Base-by-base conservation (phyloP, 2,797 vertebrate genomes). In the Acrocephalus scirpaceus region DNA sequence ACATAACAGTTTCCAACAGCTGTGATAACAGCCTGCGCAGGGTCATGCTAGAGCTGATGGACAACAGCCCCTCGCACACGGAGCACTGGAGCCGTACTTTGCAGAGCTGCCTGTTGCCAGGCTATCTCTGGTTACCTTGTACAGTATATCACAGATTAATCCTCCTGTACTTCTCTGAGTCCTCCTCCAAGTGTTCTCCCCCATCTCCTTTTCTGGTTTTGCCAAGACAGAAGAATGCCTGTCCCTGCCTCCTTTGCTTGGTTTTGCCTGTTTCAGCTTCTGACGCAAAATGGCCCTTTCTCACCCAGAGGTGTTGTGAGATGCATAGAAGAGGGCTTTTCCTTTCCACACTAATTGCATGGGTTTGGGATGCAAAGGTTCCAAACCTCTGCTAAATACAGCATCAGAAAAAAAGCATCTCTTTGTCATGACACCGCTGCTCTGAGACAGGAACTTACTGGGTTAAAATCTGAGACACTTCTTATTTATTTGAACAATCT, bases 1-100 rank as follows among this genome's bases (percentile, higher is more conserved):
- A 96, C 91, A 92, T 96, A 96, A 97, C 94, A 96, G 85, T 97
- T 97, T 97, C 96, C 97, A 97, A 96, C 97, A 97, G 97, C 95
- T 97, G 96, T 96, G 96, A 95, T 81, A 96, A 96, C 93, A 96
- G 93, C 56, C 15, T 83, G 92, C 4, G 3, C 36, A 54, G 94
- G 88, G 90, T 92, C 94, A 67, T 4, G 61, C 91, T 78, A 86
- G 36, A 92, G 91, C 88, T 96, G 91, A 95, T 20, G 92, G 96
- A 97, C 96, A 96, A 93, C 95, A 95, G 96, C 89, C 91, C 78
- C 86, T 58, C 92, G 96, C 91, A 69, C 80, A 61, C 60, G 29
- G 81, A 84, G 88, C 19, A 1, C 88, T 61, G 91, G 66, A 89
- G 90, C 86, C 8, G 3, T 5, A 74, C 66, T 84, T 45, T 5